Conservation (phyloP, 2,888 invertebrate genomes). For the Drosophila macrothrix region DNA sequence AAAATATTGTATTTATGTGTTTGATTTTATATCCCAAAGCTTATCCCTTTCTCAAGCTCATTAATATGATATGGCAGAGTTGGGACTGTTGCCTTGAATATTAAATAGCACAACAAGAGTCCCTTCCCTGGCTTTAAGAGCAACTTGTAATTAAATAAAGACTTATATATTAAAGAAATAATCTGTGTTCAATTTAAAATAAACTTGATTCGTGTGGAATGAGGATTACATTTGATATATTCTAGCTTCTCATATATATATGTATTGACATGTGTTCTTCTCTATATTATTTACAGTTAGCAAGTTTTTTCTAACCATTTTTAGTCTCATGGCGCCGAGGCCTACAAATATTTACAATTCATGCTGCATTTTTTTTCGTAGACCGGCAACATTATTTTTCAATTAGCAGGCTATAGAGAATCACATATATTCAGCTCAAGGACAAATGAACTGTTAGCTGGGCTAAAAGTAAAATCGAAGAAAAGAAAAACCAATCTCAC, state of each 20-base stretch:
- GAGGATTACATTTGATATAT: background rate
- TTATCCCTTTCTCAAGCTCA: background rate
- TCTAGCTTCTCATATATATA: background rate
- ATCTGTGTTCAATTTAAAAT: background rate
- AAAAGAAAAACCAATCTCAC: background rate
- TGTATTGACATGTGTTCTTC: background rate
- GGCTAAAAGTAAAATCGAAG: background rate
- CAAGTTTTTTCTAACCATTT: background rate
- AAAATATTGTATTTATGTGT: background rate
- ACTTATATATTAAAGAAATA: background rate
- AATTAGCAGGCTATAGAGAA: conserved; percentile 9
- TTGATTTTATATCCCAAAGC: background rate
- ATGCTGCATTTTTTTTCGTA: background rate
- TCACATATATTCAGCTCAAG: background rate
- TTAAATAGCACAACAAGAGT: background rate
- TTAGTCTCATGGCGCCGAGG: background rate
- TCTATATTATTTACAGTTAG: background rate
- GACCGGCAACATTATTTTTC: conserved; percentile 8
- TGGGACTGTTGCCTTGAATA: background rate
- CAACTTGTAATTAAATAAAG: background rate
- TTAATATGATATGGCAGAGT: background rate
- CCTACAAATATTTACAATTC: background rate
- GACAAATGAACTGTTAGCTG: conserved; percentile 6
- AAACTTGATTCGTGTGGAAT: background rate
- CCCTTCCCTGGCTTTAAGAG: background rate